These are phyloP conservation scores for Platygyra sinensis DNA, from an alignment of 64 coral and sea anemone genomes.

Conservation along the genomic window DNA sequence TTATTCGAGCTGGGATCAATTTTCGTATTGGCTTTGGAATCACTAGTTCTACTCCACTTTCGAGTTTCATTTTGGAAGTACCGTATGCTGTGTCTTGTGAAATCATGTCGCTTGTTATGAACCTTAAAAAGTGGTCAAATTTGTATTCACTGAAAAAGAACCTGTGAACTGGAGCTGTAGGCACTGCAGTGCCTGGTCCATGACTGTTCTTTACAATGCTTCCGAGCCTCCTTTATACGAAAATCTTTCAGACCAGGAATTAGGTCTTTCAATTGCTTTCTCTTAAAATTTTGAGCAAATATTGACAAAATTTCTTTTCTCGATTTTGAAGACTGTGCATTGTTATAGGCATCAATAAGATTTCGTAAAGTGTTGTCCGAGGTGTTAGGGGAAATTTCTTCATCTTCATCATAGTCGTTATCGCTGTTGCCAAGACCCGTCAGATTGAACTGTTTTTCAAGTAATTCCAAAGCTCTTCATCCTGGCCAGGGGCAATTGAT, in stretches of 20 bases:
- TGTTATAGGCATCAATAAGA: slow-evolving; percentile 44
- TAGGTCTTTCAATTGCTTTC: slow-evolving; percentile 24
- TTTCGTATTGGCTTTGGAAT: slow-evolving; percentile 54
- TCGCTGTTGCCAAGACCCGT: slow-evolving; percentile 25
- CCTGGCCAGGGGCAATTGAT: slow-evolving; percentile 44
- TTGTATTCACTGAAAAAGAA: slow-evolving; percentile 15
- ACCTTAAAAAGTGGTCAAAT: slow-evolving; percentile 58
- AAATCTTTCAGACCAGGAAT: slow-evolving; percentile 21
- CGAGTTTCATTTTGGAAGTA: slow-evolving; percentile 47
- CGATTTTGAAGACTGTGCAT: slow-evolving; percentile 51
- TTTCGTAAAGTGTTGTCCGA: slow-evolving; percentile 42
- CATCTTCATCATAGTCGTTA: slow-evolving; percentile 33
- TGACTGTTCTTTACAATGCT: slow-evolving; percentile 14
- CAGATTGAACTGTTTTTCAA: slow-evolving; percentile 47
- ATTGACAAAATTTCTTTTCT: slow-evolving; percentile 45
- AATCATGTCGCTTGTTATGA: slow-evolving; percentile 32
- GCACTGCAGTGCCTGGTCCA: too few relatives aligned
- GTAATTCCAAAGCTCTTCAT: slow-evolving; percentile 29
- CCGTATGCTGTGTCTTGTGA: slow-evolving; percentile 65
- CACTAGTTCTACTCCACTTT: slow-evolving; percentile 53
- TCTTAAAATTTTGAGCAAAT: slow-evolving; percentile 32
- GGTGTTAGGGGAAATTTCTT: slow-evolving; percentile 27
- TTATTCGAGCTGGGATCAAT: slow-evolving; percentile 55
- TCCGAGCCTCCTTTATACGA: slow-evolving; percentile 1
- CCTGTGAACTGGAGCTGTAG: too few relatives aligned